Conservation (phyloP, 2,797 vertebrate genomes). For the Myotis planiceps region DNA sequence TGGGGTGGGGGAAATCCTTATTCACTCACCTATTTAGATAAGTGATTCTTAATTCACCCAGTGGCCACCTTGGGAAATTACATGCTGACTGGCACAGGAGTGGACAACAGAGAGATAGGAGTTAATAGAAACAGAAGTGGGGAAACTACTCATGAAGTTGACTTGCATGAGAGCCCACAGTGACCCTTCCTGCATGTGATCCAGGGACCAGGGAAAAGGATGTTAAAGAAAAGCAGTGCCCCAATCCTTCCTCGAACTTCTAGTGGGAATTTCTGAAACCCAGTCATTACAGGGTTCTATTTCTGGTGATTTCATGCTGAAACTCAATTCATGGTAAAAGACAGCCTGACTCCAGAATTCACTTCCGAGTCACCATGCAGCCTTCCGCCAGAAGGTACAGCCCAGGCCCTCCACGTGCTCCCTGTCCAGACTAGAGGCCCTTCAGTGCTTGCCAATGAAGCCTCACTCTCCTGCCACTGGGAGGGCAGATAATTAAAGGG, state of each 20-base stretch:
- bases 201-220: background rate
- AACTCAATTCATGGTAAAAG: background rate
- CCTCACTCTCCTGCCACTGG: background rate
- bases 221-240: background rate
- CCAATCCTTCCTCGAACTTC: background rate
- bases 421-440: background rate
- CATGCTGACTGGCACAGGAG: background rate
- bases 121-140: background rate
- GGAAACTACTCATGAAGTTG: background rate
- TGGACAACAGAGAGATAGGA: background rate
- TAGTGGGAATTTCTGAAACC: background rate
- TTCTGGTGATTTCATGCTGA: no score
- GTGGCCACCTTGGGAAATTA: background rate
- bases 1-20: background rate
- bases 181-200: background rate
- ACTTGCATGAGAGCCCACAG: background rate
- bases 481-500: background rate
- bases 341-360: background rate
- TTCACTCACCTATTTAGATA: no score
- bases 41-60: background rate
- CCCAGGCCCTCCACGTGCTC: rapidly evolving
- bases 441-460: background rate
- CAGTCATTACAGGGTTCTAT: background rate
- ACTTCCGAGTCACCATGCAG: rapidly evolving
- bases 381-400: rapidly evolving